Conservation (phyloP, 2,888 invertebrate genomes). For the Tromatobia lineatoria region DNA sequence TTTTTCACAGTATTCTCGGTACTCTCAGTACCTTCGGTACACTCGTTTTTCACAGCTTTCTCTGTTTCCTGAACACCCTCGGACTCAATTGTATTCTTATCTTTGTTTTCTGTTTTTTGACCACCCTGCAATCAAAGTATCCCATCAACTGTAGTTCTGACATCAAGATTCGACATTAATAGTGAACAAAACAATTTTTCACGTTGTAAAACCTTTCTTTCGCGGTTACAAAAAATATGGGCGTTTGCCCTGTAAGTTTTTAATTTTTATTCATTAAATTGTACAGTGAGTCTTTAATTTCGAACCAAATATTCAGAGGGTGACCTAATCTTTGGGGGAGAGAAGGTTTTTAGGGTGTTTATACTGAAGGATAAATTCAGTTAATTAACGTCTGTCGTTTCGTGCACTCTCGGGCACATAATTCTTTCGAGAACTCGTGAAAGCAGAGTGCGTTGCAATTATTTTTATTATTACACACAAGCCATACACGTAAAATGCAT, state of each 20-base stretch:
- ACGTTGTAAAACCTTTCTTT: neutral
- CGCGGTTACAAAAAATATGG: neutral
- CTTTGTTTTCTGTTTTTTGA: conserved; percentile 83
- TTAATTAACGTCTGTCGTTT: neutral
- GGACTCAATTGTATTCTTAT: conserved; percentile 83
- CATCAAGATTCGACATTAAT: conserved; percentile 37
- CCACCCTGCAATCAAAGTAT: conserved; percentile 84
- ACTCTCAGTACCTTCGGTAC: conserved; percentile 59
- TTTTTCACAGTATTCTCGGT: conserved; percentile 51
- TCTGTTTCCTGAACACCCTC: conserved; percentile 84
- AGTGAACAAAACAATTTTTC: neutral
- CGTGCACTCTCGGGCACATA: neutral
- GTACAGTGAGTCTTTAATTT: conserved; percentile 5
- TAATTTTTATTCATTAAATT: neutral
- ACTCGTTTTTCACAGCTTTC: conserved; percentile 72
- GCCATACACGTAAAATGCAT: conserved; percentile 3
- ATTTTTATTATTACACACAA: conserved; percentile 1
- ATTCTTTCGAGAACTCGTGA: conserved; percentile 13
- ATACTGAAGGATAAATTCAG: neutral
- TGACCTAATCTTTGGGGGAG: conserved; percentile 2
- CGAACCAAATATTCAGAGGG: conserved; percentile 2
- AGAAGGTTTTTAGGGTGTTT: neutral
- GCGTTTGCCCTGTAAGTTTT: neutral
- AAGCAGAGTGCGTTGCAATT: neutral
- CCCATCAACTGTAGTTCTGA: conserved; percentile 76